phyloP scores from a whole-genome alignment of 2,797 vertebrate species.

The Anguilla megastoma region DNA sequence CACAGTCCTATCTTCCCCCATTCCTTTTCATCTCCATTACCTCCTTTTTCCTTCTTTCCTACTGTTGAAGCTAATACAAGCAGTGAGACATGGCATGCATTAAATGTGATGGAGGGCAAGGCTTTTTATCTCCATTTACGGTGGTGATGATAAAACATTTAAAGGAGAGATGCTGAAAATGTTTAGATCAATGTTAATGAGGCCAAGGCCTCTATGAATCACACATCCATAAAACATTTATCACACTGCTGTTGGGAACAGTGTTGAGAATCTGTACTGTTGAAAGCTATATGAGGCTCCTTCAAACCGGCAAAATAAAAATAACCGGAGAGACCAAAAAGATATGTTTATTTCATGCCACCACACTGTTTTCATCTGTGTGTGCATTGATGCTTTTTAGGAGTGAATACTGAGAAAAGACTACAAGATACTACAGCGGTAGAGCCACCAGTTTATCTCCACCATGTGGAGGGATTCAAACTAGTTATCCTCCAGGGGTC shows the following conservation, averaged over 20 bases:
- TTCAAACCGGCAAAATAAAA: not conserved
- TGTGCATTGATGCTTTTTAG: not conserved
- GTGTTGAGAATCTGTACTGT: not conserved
- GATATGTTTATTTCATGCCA: not conserved
- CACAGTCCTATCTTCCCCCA: not conserved
- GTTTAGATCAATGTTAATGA: slow-evolving; percentile 24
- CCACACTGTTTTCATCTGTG: not conserved
- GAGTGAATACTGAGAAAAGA: not conserved
- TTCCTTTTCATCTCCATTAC: not conserved
- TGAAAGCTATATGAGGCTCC: slow-evolving; percentile 6
- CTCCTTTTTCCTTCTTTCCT: not conserved
- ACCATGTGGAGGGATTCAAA: too few relatives aligned
- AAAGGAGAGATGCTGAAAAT: not conserved
- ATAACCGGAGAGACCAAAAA: not conserved
- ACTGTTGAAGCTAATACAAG: not conserved
- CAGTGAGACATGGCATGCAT: not conserved
- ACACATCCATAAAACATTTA: slow-evolving; percentile 12
- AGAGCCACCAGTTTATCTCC: too few relatives aligned
- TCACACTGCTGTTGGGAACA: not conserved
- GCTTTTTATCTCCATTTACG: not conserved
- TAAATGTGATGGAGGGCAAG: not conserved
- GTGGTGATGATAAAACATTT: slow-evolving; percentile 1
- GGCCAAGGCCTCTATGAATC: slow-evolving; percentile 1
- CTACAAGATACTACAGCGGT: too few relatives aligned
- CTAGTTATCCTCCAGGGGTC: too few relatives aligned